These are phyloP conservation scores for Daktulosphaira vitifoliae DNA, from an alignment of 1,140 invertebrate species.

Conservation along the genomic window DNA sequence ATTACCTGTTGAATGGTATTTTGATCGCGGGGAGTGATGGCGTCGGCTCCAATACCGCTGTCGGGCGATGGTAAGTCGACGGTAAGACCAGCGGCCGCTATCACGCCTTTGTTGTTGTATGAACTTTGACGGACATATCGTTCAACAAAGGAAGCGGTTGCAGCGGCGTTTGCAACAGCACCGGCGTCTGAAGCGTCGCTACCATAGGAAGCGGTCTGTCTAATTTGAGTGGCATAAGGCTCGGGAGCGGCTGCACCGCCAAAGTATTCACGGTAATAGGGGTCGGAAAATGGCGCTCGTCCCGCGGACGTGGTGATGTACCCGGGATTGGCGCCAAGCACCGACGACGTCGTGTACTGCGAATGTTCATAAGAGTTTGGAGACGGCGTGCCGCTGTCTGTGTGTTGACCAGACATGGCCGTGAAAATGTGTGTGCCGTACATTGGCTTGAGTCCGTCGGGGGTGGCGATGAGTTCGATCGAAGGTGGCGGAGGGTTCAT, in stretches of 20 bases:
- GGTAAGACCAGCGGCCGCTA: constrained; percentile 59
- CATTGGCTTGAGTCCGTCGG: constrained; percentile 46
- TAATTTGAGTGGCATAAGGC: constrained; percentile 48
- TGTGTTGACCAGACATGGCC: constrained; percentile 40
- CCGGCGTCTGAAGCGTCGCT: constrained; percentile 42
- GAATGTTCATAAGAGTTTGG: constrained; percentile 51
- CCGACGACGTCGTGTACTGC: constrained; percentile 48
- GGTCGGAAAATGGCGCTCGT: constrained; percentile 43
- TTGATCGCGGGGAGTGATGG: constrained; percentile 79
- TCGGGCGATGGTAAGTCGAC: constrained; percentile 87
- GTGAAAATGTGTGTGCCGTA: constrained; percentile 46
- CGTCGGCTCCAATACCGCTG: constrained; percentile 81
- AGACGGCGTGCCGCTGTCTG: constrained; percentile 46
- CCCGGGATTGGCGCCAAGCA: constrained; percentile 45
- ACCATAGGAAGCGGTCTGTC: constrained; percentile 48
- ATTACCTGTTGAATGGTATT: constrained; percentile 81
- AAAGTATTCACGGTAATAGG: constrained; percentile 49
- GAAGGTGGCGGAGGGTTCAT: constrained; percentile 38
- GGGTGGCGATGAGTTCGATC: constrained; percentile 49
- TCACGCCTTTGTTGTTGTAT: constrained; percentile 48
- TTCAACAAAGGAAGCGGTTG: constrained; percentile 48
- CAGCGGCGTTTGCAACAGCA: constrained; percentile 39
- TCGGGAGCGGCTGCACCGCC: constrained; percentile 46
- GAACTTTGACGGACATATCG: constrained; percentile 49
- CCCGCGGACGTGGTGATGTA: constrained; percentile 41